A percentile compares a stretch with the other conserved stretches of the same genome.
These are phyloP conservation scores for Diarsia rubi DNA, from an alignment of 2,888 invertebrate genomes.

Conservation along the genomic window DNA sequence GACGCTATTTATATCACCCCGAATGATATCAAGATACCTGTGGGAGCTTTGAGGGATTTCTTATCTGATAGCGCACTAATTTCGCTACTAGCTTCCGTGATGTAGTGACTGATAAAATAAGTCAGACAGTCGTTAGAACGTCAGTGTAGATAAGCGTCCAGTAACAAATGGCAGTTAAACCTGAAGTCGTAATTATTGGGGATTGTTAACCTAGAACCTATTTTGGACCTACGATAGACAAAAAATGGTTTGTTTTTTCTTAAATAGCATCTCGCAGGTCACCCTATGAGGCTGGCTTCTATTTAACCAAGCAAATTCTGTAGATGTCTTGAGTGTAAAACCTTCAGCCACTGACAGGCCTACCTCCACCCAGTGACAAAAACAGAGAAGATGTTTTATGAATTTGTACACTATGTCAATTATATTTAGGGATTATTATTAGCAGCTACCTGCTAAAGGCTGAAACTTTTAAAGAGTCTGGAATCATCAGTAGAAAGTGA, in stretches of 20 bases:
- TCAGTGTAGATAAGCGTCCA: neutral
- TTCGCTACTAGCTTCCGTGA: constrained; percentile 19
- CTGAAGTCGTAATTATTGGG: neutral
- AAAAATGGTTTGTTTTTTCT: neutral
- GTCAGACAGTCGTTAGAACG: neutral
- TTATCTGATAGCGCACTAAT: constrained; percentile 37
- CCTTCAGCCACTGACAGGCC: too few relatives aligned
- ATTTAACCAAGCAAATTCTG: too few relatives aligned
- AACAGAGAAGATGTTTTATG: too few relatives aligned
- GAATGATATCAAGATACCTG: constrained; percentile 5
- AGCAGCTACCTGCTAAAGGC: neutral
- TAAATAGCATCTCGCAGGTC: too few relatives aligned
- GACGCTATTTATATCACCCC: neutral
- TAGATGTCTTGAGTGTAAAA: too few relatives aligned
- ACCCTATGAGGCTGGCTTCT: too few relatives aligned
- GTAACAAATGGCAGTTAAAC: neutral
- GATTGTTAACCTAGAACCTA: neutral
- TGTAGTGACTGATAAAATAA: constrained; percentile 9
- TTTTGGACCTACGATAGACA: too few relatives aligned
- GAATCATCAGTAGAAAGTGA: neutral
- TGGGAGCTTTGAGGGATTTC: neutral
- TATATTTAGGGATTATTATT: neutral
- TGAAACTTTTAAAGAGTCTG: neutral
- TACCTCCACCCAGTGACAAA: too few relatives aligned
- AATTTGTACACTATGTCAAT: too few relatives aligned